phyloP scores from a whole-genome alignment of 2,888 invertebrate genomes.

The Erebia aethiops region DNA sequence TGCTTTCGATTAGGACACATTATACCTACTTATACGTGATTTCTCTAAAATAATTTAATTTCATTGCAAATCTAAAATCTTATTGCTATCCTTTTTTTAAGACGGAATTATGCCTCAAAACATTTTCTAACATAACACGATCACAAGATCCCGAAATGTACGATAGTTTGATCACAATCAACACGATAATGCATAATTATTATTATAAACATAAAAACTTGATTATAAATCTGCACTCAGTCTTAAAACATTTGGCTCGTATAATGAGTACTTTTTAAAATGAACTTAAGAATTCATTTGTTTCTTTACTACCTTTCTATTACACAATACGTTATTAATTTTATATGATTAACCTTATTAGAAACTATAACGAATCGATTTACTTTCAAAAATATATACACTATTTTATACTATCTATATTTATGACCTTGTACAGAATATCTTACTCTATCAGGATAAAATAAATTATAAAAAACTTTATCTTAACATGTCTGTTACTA shows the following conservation, averaged over 20 bases:
- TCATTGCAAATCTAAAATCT: slow-evolving; percentile 9
- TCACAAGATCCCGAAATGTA: slow-evolving; percentile 14
- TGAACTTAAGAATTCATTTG: slow-evolving; percentile 48
- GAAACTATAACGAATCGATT: slow-evolving; percentile 34
- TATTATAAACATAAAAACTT: slow-evolving; percentile 51
- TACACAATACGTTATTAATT: slow-evolving; percentile 34
- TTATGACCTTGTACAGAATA: slow-evolving; percentile 48
- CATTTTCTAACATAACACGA: no score
- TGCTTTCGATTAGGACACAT: slow-evolving; percentile 34
- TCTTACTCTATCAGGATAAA: slow-evolving; percentile 43
- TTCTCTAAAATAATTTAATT: slow-evolving; percentile 10
- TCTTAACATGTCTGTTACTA: slow-evolving; percentile 59
- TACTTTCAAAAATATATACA: slow-evolving; percentile 58
- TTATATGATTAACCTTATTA: slow-evolving; percentile 48
- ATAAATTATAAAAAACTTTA: slow-evolving; percentile 56
- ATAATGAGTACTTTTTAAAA: slow-evolving; percentile 68
- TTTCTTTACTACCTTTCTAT: slow-evolving; percentile 24
- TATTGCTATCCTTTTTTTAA: slow-evolving; percentile 22
- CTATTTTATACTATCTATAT: slow-evolving; percentile 37
- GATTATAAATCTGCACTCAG: slow-evolving; percentile 73
- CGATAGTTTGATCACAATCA: slow-evolving; percentile 28
- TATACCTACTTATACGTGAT: slow-evolving; percentile 19
- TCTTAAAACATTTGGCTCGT: slow-evolving; percentile 81
- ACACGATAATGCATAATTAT: slow-evolving; percentile 25
- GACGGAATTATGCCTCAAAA: slow-evolving; percentile 23